Conservation (phyloP, 92 coral and sea anemone species). For the Chrysogorgia sp. region DNA sequence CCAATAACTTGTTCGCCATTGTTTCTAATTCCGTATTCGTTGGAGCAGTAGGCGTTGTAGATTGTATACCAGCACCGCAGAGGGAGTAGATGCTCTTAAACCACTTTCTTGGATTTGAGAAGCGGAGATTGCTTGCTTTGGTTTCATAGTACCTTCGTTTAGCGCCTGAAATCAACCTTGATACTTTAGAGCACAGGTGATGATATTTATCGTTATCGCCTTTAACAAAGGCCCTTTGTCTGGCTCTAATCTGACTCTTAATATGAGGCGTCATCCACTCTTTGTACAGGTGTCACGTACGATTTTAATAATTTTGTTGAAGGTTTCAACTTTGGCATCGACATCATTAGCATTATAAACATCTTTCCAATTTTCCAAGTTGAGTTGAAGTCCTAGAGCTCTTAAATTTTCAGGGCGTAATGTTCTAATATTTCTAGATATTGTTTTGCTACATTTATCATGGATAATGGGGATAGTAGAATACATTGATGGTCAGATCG, state of each 20-base stretch:
- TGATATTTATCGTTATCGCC: conserved; percentile 44
- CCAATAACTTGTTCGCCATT: conserved; percentile 6
- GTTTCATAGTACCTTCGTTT: conserved; percentile 21
- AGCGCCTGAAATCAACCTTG: conserved; percentile 25
- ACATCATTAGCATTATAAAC: conserved; percentile 54
- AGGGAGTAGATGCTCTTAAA: no score
- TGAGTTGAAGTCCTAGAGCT: conserved; percentile 43
- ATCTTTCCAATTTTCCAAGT: conserved; percentile 47
- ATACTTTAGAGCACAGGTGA: conserved; percentile 35
- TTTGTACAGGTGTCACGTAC: conserved; percentile 34
- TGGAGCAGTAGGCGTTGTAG: conserved; percentile 22
- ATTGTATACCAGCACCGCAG: no score
- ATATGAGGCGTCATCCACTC: conserved; percentile 26
- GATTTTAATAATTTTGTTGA: conserved; percentile 9
- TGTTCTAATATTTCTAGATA: background rate
- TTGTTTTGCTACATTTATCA: background rate
- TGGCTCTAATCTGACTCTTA: conserved; percentile 22
- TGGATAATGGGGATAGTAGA: conserved; percentile 30
- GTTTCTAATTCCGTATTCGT: conserved; percentile 21
- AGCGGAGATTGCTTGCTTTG: conserved; percentile 2
- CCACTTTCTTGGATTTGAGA: conserved; percentile 28
- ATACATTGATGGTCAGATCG: conserved; percentile 58
- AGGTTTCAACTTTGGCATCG: conserved; percentile 58
- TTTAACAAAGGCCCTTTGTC: conserved; percentile 26
- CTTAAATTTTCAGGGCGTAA: conserved; percentile 19